Evolutionary conservation across 1,140 invertebrate genomes (phyloP).

Genomic region (Trachymyrmex septentrionalis): DNA sequence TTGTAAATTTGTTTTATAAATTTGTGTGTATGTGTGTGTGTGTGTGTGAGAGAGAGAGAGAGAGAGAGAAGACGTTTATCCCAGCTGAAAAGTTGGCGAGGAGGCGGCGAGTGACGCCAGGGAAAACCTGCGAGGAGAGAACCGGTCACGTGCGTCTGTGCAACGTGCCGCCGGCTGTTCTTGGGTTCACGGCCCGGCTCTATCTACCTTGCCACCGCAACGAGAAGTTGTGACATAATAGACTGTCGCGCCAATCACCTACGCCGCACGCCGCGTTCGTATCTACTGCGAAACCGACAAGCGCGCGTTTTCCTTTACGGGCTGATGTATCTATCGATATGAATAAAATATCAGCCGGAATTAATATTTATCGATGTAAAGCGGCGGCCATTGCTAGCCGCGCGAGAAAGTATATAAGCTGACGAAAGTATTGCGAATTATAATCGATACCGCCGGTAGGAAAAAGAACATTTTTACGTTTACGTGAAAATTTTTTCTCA

Average conservation of each 20-base stretch:
- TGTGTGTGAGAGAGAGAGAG: background rate
- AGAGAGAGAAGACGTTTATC: background rate
- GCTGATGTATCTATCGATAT: background rate
- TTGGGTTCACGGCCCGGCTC: constrained; percentile 77
- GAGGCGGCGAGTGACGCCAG: constrained; percentile 19
- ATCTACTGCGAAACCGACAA: background rate
- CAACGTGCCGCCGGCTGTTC: constrained; percentile 74
- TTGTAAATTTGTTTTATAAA: too few species aligned
- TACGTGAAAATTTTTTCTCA: too few species aligned
- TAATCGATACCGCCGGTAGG: too few species aligned
- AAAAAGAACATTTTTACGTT: too few species aligned
- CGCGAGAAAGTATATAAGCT: background rate
- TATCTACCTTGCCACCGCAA: constrained; percentile 76
- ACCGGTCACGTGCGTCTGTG: constrained; percentile 75
- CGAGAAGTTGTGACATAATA: constrained; percentile 79
- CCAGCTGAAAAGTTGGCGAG: background rate
- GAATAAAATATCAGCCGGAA: constrained; percentile 2
- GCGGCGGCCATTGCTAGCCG: too few species aligned
- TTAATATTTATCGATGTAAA: background rate
- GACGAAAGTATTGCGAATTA: background rate
- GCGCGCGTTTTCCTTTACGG: background rate
- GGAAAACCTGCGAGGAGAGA: constrained; percentile 51
- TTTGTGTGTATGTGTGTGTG: too few species aligned
- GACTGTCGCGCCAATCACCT: constrained; percentile 66
- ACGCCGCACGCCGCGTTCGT: constrained; percentile 40